These are phyloP conservation scores for Athalia rosae DNA, from an alignment of 2,888 invertebrate species.

Conservation along the genomic window DNA sequence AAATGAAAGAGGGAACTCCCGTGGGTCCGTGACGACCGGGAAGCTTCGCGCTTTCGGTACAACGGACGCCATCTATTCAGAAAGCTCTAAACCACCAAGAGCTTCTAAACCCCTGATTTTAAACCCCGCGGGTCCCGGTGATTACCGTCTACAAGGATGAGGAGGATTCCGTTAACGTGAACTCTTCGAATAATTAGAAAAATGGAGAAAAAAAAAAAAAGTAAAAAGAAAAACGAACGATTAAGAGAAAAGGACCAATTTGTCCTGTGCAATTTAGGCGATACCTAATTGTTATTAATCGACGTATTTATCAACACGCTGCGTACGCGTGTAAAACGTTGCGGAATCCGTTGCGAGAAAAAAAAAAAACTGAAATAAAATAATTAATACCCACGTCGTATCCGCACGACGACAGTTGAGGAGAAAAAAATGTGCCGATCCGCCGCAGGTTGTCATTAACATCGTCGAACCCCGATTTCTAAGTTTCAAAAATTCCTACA, in stretches of 20 bases:
- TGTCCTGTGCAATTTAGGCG: slow-evolving; percentile 70
- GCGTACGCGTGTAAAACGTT: slow-evolving; percentile 71
- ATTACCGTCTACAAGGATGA: not conserved
- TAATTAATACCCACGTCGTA: not conserved
- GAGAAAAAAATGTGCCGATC: too few relatives aligned
- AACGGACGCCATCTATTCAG: slow-evolving; percentile 30
- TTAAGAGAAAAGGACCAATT: slow-evolving; percentile 58
- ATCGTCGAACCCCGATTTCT: not conserved
- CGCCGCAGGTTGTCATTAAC: too few relatives aligned
- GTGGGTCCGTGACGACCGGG: slow-evolving; percentile 45
- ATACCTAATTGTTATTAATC: slow-evolving; percentile 73
- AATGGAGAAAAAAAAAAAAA: too few relatives aligned
- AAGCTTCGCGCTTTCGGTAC: slow-evolving; percentile 5
- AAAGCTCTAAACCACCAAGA: not conserved
- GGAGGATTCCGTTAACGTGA: too few relatives aligned
- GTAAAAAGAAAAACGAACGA: too few relatives aligned
- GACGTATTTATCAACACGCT: slow-evolving; percentile 63
- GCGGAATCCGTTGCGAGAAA: slow-evolving; percentile 48
- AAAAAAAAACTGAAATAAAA: not conserved
- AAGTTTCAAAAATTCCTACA: not conserved
- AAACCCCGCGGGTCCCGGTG: slow-evolving; percentile 6
- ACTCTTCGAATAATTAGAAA: too few relatives aligned
- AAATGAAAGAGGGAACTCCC: slow-evolving; percentile 68
- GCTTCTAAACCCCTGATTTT: not conserved
- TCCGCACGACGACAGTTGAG: too few relatives aligned